phyloP scores from a whole-genome alignment of 2,888 invertebrate species.

The Buathra laborator region DNA sequence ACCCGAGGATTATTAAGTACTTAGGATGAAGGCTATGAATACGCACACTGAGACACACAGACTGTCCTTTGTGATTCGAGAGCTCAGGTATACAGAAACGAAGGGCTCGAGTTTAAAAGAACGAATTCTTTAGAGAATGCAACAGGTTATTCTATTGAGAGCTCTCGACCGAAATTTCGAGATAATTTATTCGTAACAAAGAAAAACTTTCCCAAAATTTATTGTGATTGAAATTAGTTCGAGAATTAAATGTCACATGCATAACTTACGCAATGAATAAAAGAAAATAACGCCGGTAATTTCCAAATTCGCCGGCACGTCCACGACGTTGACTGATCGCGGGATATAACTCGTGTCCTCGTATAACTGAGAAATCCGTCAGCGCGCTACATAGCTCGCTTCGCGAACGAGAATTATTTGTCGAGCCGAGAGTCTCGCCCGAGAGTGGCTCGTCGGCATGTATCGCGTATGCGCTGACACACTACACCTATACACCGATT shows the following conservation, averaged over 20 bases:
- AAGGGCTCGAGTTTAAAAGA: not conserved
- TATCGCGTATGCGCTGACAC: slow-evolving; percentile 2
- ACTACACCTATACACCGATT: slow-evolving; percentile 18
- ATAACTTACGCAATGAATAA: slow-evolving; percentile 34
- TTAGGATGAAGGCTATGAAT: not conserved
- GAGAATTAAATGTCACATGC: not conserved
- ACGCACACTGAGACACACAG: not conserved
- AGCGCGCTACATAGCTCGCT: slow-evolving; percentile 51
- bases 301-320: not conserved
- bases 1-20: not conserved
- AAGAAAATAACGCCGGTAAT: not conserved
- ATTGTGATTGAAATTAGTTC: no score
- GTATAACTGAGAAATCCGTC: slow-evolving; percentile 47
- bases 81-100: slow-evolving; percentile 31
- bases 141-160: slow-evolving; percentile 40
- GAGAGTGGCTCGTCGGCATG: not conserved
- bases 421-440: slow-evolving; percentile 7
- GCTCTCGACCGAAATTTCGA: not conserved
- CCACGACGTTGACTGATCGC: not conserved
- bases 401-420: slow-evolving; percentile 35
- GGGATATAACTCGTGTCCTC: slow-evolving; percentile 14
- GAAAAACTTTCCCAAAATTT: not conserved
- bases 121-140: slow-evolving; percentile 17
- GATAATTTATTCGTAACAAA: not conserved
- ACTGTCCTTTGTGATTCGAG: slow-evolving; percentile 17